A percentile compares a stretch with the other conserved stretches of the same genome.
Conservation (phyloP, 1,140 invertebrate genomes). For the Lepidurus packardi region DNA sequence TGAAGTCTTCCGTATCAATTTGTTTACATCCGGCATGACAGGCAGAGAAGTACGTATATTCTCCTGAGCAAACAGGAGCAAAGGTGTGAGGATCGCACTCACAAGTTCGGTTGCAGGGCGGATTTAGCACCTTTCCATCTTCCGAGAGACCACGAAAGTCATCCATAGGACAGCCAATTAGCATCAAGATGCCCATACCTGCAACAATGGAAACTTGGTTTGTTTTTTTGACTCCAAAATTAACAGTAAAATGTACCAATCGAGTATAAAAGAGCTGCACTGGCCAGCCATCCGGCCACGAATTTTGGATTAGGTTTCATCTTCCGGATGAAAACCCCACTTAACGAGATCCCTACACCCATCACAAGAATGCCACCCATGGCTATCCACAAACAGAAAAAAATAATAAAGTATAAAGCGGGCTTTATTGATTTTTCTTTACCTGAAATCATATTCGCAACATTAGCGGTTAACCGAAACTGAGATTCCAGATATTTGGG, state of each 20-base stretch:
- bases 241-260: conserved; percentile 50
- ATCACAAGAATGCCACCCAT: conserved; percentile 86
- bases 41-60: conserved; percentile 75
- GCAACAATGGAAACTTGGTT: conserved; percentile 37
- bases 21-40: conserved; percentile 77
- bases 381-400: conserved; percentile 51
- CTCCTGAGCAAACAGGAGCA: conserved; percentile 73
- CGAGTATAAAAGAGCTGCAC: conserved; percentile 78
- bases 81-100: conserved; percentile 66
- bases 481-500: conserved; percentile 90
- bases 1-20: conserved; percentile 32
- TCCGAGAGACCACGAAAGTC: conserved; percentile 63
- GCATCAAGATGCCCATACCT: conserved; percentile 82
- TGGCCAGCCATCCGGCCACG: conserved; percentile 84
- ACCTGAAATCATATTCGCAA: conserved; percentile 86
- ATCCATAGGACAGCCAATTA: conserved; percentile 79
- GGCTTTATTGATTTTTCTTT: conserved; percentile 40
- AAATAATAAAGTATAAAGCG: conserved; percentile 12
- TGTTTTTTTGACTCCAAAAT: neutral
- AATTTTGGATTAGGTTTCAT: conserved; percentile 74
- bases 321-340: conserved; percentile 75
- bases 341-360: conserved; percentile 81
- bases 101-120: conserved; percentile 55
- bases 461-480: conserved; percentile 77
- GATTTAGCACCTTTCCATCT: conserved; percentile 48